These are phyloP conservation scores for Pangasius macronema DNA, from an alignment of 2,797 vertebrate species.

Conservation along the genomic window DNA sequence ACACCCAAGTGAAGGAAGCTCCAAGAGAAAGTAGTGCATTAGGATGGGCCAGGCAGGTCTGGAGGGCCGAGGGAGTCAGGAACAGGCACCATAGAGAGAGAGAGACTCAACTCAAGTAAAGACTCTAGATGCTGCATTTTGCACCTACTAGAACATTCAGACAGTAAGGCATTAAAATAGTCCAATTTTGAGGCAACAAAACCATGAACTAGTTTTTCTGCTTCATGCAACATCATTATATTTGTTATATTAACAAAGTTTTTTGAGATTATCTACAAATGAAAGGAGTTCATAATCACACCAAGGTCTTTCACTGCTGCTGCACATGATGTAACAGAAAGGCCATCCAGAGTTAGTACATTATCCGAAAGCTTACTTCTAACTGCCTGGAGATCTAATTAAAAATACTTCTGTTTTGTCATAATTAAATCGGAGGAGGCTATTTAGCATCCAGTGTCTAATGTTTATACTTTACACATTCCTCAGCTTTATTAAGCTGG, in stretches of 20 bases:
- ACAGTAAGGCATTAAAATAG: neutral
- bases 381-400: neutral
- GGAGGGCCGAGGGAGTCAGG: neutral
- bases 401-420: neutral
- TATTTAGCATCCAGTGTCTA: neutral
- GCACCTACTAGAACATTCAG: neutral
- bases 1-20: neutral
- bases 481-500: neutral
- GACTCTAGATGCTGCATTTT: neutral
- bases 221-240: neutral
- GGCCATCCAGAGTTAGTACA: neutral
- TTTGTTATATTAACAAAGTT: neutral
- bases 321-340: neutral
- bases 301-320: neutral
- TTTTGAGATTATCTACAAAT: neutral
- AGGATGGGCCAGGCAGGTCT: neutral
- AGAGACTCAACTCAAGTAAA: too few relatives aligned
- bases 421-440: neutral
- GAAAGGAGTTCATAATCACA: neutral
- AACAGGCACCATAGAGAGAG: neutral
- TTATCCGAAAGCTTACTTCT: neutral
- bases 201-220: neutral
- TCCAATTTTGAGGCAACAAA: neutral
- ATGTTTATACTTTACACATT: neutral
- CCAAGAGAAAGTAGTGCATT: neutral